Base-by-base conservation (phyloP, 2,113 vertebrate genomes). In the Bubalus kerabau region DNA sequence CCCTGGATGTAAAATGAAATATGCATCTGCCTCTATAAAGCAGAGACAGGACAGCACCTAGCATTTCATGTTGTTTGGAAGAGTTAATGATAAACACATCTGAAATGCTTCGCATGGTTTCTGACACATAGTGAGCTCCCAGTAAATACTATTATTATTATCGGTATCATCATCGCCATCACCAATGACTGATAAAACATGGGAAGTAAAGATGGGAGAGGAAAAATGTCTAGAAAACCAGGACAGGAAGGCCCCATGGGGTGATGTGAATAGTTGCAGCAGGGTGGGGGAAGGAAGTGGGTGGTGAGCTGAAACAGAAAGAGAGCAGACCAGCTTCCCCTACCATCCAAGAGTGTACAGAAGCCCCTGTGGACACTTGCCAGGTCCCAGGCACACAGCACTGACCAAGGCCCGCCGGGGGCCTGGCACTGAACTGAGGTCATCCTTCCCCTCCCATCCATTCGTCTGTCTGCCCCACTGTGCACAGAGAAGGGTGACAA, bases 361-460 rank as follows among this genome's bases (percentile, higher is more conserved):
- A 93, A 36, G 50, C 16, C 3, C 26, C 21, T 19, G 1, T 1
- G 2, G 12, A 60, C 81, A 26, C n/a, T 32, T 64, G 19, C 56
- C 15, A 13, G 0, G 28, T n/a, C 36, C 56, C 10, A 14, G 82
- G 21, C 21, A 62, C 24, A 12, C 2, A 8, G 11, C 6, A 10
- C 56, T 85, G n/a, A 15, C 43, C 21, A 28, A 17, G 10, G 59
- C 5, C 76, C 1, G 0, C 50, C n/a, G 30, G 26, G 46, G 46
- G 1, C 81, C 23, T 16, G 9, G 32, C 50, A 13, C 50, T 30
- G 36, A 92, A 67, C 3, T 13, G 0, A 0, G 4, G 48, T 52
- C 60, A 28, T 57, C 95, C 5, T 76, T 57, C 52, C 40, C 71
- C 26, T 86, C 50, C 50, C 40, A 40, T 40, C 40, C 40, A 40